A percentile compares a stretch with the other conserved stretches of the same genome.
phyloP scores from a whole-genome alignment of 2,797 vertebrate species.

The Tinamus major region DNA sequence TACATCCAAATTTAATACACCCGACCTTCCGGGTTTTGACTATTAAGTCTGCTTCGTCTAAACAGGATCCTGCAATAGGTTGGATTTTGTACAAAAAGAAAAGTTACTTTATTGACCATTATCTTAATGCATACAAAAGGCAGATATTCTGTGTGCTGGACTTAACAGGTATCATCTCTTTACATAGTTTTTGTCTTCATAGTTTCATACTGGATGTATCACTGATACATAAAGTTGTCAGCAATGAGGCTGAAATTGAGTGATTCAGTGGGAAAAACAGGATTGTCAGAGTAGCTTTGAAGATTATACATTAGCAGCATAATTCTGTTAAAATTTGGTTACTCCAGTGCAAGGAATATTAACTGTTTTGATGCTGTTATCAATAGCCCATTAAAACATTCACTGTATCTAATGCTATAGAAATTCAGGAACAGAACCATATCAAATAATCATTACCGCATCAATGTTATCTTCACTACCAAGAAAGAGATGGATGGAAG shows the following conservation, averaged over 20 bases:
- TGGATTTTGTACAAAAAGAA: neutral
- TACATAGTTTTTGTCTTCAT: neutral
- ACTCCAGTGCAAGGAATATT: too few relatives aligned
- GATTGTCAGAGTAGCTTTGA: neutral
- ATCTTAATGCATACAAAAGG: neutral
- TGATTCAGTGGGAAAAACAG: neutral
- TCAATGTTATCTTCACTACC: neutral
- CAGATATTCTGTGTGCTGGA: neutral
- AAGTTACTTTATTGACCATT: neutral
- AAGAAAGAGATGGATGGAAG: neutral
- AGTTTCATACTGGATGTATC: neutral
- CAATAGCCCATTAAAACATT: neutral
- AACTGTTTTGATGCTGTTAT: neutral
- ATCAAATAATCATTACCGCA: neutral
- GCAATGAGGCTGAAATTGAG: neutral
- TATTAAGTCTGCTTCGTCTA: neutral
- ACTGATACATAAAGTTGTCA: neutral
- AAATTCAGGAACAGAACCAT: neutral
- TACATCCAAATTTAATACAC: slow-evolving; percentile 1
- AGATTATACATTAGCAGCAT: neutral
- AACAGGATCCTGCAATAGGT: neutral
- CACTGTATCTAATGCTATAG: neutral
- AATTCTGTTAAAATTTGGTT: neutral
- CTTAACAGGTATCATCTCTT: neutral
- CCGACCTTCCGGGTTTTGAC: neutral